Evolutionary conservation across 2,113 vertebrate genomes (phyloP).

Genomic region (Onychostruthus taczanowskii): DNA sequence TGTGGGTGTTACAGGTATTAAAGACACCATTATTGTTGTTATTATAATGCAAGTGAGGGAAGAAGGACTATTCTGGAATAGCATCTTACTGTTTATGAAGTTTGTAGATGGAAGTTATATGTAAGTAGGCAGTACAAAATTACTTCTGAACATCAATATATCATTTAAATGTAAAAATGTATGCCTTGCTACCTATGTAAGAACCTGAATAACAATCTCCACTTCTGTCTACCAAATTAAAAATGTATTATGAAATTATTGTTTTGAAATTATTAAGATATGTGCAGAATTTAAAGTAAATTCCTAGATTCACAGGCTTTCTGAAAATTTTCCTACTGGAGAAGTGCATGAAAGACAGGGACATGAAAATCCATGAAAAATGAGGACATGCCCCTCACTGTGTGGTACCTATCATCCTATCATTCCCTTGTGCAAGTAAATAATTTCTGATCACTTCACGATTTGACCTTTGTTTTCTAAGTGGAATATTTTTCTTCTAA

Average conservation of each 20-base stretch:
- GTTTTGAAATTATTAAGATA: background rate
- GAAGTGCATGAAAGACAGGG: background rate
- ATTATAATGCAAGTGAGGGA: background rate
- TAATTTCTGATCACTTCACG: background rate
- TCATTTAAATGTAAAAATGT: background rate
- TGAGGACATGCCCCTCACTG: background rate
- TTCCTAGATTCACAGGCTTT: background rate
- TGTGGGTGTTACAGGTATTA: background rate
- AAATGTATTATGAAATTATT: background rate
- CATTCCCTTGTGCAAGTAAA: rapidly evolving
- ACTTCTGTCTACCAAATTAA: background rate
- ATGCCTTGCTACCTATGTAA: background rate
- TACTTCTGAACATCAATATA: background rate
- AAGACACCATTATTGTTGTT: background rate
- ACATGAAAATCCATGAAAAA: background rate
- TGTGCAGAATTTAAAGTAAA: background rate
- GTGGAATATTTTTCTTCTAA: background rate
- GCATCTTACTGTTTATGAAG: background rate
- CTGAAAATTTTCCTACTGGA: background rate
- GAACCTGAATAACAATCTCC: background rate
- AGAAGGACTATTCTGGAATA: background rate
- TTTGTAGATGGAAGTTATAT: background rate
- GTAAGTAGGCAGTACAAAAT: background rate
- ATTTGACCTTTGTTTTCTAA: background rate
- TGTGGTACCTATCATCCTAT: background rate